Evolutionary conservation across 2,113 vertebrate genomes (phyloP).

Genomic region (Verasper variegatus): DNA sequence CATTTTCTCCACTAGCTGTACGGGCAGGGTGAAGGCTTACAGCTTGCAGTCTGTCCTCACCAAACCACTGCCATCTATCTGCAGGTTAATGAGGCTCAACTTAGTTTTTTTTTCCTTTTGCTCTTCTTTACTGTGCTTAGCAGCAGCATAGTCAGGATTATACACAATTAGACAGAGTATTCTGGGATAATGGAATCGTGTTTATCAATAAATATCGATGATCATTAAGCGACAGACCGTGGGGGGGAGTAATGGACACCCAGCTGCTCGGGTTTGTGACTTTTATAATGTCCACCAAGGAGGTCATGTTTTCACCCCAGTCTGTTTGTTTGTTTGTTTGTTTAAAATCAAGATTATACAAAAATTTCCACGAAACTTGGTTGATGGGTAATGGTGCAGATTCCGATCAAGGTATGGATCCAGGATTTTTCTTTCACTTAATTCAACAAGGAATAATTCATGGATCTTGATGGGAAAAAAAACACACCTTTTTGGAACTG

Average conservation of each 20-base stretch:
- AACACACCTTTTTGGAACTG: no score
- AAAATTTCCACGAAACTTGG: no score
- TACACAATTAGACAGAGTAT: slow-evolving; percentile 16
- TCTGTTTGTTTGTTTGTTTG: no score
- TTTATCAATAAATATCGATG: not conserved
- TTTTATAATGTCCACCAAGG: no score
- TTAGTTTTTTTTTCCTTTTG: slow-evolving; percentile 20
- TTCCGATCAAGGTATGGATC: no score
- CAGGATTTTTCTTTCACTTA: no score
- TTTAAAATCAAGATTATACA: no score
- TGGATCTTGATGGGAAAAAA: no score
- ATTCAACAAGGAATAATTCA: no score
- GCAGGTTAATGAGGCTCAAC: slow-evolving; percentile 68
- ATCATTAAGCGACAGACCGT: not conserved
- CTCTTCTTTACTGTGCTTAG: slow-evolving; percentile 32
- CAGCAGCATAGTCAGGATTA: slow-evolving; percentile 24
- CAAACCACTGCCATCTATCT: slow-evolving; percentile 67
- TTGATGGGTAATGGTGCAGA: no score
- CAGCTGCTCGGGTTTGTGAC: no score
- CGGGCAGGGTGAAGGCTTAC: slow-evolving; percentile 64
- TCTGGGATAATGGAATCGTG: not conserved
- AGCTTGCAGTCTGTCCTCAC: slow-evolving; percentile 59
- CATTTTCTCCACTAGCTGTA: slow-evolving; percentile 55
- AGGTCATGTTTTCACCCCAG: no score
- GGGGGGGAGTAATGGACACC: not conserved